Conservation (phyloP, 2,113 vertebrate genomes). For the Syngnathus typhle region DNA sequence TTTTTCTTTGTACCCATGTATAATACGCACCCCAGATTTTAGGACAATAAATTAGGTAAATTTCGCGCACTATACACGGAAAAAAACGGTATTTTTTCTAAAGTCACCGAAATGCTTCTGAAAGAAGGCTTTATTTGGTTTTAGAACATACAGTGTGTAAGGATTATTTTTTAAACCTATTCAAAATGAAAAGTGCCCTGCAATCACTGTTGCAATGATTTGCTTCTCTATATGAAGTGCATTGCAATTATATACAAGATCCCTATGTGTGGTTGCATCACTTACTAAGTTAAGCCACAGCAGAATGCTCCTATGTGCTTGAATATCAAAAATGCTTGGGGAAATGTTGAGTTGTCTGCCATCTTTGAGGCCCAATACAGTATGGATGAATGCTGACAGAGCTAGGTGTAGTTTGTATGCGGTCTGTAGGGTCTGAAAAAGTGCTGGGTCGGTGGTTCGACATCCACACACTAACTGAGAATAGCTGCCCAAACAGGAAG, state of each 20-base stretch:
- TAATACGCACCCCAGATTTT: too few relatives aligned
- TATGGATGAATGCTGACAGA: neutral
- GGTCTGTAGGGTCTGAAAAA: constrained; percentile 3
- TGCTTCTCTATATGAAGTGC: neutral
- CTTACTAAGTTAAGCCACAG: neutral
- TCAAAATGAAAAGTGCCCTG: neutral
- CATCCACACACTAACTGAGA: constrained; percentile 18
- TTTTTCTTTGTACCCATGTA: too few relatives aligned
- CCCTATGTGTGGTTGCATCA: neutral
- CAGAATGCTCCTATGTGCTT: neutral
- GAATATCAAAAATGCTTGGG: neutral
- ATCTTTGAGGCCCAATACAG: neutral
- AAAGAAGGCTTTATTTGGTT: neutral
- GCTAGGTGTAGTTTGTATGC: constrained; percentile 20
- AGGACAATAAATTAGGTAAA: too few relatives aligned
- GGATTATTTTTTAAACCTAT: neutral
- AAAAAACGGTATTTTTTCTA: too few relatives aligned
- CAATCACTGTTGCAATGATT: neutral
- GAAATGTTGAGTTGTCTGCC: neutral
- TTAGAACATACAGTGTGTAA: neutral
- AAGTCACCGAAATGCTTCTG: neutral
- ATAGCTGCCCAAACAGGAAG: constrained; percentile 34
- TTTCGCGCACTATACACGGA: too few relatives aligned
- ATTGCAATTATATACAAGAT: neutral
- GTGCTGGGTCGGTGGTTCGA: constrained; percentile 1